phyloP scores from a whole-genome alignment of 1,140 invertebrate species.

The Drosophila pruinosa region DNA sequence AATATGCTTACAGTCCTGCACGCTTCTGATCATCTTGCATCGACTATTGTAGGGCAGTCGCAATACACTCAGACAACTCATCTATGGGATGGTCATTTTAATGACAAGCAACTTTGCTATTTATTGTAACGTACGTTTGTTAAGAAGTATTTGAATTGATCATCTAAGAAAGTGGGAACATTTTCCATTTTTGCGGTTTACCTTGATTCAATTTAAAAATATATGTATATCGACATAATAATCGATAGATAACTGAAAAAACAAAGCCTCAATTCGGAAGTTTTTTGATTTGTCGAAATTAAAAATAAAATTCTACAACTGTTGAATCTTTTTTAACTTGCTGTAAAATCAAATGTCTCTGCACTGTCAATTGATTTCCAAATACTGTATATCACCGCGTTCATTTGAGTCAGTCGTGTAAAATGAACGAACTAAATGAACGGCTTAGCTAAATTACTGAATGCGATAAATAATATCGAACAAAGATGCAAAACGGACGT shows the following conservation, averaged over 20 bases:
- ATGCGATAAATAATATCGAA: too few relatives aligned
- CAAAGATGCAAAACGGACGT: background rate
- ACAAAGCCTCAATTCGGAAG: background rate
- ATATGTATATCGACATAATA: too few relatives aligned
- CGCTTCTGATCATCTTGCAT: conserved; percentile 20
- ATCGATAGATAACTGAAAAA: background rate
- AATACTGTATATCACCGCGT: too few relatives aligned
- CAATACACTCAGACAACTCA: conserved; percentile 40
- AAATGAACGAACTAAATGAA: too few relatives aligned
- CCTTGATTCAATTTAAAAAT: background rate
- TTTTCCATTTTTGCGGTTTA: background rate
- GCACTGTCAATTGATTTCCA: too few relatives aligned
- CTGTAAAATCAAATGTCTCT: too few relatives aligned
- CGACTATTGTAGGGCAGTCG: conserved; percentile 19
- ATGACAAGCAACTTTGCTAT: background rate
- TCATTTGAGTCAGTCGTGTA: too few relatives aligned
- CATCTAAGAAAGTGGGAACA: conserved; percentile 6
- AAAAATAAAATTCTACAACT: too few relatives aligned
- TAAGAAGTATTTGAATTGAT: conserved; percentile 18
- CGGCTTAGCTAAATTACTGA: too few relatives aligned
- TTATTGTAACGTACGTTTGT: conserved; percentile 15
- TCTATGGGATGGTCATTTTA: conserved; percentile 7
- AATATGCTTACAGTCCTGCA: conserved; percentile 19
- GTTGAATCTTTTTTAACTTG: too few relatives aligned
- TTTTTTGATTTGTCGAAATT: too few relatives aligned